Evolutionary conservation across 2,113 vertebrate genomes (phyloP).

Genomic region (Butastur rufipennis): DNA sequence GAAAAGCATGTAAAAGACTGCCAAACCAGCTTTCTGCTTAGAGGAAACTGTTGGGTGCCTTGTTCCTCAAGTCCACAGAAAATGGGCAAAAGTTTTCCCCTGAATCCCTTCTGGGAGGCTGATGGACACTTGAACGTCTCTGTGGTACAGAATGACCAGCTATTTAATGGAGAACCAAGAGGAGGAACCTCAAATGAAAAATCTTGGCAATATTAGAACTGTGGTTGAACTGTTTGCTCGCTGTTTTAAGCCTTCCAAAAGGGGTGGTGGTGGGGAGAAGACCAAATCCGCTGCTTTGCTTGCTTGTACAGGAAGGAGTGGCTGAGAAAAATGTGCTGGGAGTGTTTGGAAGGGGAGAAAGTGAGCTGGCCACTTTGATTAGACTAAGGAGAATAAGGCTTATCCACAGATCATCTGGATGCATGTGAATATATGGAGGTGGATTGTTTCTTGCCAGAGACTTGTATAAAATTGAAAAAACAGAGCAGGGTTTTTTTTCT

Average conservation of each 20-base stretch:
- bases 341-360: neutral
- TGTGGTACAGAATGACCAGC: neutral
- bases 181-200: neutral
- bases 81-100: neutral
- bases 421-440: neutral
- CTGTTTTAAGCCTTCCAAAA: neutral
- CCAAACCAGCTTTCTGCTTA: neutral
- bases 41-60: neutral
- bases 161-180: neutral
- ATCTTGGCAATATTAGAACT: neutral
- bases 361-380: neutral
- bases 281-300: neutral
- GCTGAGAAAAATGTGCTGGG: neutral
- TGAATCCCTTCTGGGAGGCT: neutral
- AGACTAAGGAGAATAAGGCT: neutral
- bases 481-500: neutral
- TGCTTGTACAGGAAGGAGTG: neutral
- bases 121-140: neutral
- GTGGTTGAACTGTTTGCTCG: fast-evolving
- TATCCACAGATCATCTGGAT: neutral
- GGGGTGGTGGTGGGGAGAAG: neutral
- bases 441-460: slow-evolving; percentile 30
- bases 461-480: neutral
- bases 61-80: neutral
- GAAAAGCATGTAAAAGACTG: neutral